Conservation (phyloP, 2,888 invertebrate species). For the Parnassius mnemosyne region DNA sequence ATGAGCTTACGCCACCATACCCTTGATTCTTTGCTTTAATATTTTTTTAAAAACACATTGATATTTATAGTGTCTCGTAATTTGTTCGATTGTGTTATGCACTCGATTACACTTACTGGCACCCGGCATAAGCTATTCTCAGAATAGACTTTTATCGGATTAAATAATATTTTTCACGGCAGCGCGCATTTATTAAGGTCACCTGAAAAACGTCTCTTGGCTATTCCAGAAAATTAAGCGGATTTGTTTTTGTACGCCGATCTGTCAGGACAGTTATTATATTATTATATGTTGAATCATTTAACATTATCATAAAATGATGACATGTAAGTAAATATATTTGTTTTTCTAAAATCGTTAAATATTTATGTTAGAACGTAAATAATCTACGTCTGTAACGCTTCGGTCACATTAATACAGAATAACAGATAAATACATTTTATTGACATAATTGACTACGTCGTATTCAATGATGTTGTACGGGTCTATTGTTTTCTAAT, state of each 20-base stretch:
- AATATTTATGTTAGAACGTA: background rate
- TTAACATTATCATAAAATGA: no score
- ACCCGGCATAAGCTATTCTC: slow-evolving; percentile 50
- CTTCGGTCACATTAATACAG: background rate
- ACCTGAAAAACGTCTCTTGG: background rate
- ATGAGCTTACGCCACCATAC: slow-evolving; percentile 11
- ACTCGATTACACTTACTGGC: slow-evolving; percentile 45
- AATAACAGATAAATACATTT: slow-evolving; percentile 2
- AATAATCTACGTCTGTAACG: background rate
- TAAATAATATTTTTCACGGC: slow-evolving; percentile 40
- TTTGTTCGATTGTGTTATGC: slow-evolving; percentile 29
- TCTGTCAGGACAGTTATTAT: background rate
- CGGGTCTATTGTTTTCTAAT: no score
- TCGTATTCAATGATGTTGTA: no score
- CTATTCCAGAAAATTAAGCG: background rate
- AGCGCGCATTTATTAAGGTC: slow-evolving; percentile 30
- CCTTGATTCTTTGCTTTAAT: background rate
- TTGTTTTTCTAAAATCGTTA: slow-evolving; percentile 1
- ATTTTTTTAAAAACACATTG: slow-evolving; percentile 4
- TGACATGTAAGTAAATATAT: background rate
- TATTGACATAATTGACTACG: background rate
- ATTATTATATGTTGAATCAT: background rate
- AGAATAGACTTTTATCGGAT: slow-evolving; percentile 43
- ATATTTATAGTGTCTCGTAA: slow-evolving; percentile 26
- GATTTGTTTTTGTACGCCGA: background rate